These are phyloP conservation scores for Andrena minutula DNA, from an alignment of 2,888 invertebrate genomes.

Conservation along the genomic window DNA sequence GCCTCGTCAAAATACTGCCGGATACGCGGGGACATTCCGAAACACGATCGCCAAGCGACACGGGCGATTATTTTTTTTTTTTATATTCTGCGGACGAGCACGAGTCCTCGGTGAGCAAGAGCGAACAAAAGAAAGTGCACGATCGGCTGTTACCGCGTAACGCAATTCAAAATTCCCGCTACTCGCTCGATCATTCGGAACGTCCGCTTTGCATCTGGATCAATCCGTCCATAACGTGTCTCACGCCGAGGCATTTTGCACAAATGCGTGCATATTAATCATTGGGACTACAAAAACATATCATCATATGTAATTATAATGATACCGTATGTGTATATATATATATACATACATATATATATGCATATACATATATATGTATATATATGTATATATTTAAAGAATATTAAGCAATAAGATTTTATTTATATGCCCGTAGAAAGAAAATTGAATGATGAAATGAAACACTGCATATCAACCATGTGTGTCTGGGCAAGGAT, in stretches of 20 bases:
- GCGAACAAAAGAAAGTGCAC: conserved; percentile 21
- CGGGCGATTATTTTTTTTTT: neutral
- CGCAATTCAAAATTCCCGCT: conserved; percentile 20
- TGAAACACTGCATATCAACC: conserved; percentile 83
- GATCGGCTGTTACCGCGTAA: conserved; percentile 3
- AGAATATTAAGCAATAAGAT: conserved; percentile 84
- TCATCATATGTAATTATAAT: conserved; percentile 82
- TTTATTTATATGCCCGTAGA: conserved; percentile 83
- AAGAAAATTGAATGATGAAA: conserved; percentile 65
- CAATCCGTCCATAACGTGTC: conserved; percentile 80
- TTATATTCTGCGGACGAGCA: neutral
- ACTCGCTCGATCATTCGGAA: conserved; percentile 75
- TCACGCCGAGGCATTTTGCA: conserved; percentile 80
- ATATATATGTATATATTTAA: conserved; percentile 69
- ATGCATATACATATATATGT: conserved; percentile 57
- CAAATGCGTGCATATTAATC: conserved; percentile 84
- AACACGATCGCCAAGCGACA: conserved; percentile 62
- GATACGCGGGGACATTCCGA: conserved; percentile 80
- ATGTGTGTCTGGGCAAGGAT: conserved; percentile 84
- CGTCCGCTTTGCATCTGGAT: conserved; percentile 80
- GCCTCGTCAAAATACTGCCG: conserved; percentile 84
- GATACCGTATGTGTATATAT: conserved; percentile 60
- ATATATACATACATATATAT: conserved; percentile 59
- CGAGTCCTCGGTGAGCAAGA: neutral
- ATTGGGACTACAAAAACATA: conserved; percentile 85